Base-by-base conservation (phyloP, 2,888 invertebrate genomes). In the Aleiodes alternator region DNA sequence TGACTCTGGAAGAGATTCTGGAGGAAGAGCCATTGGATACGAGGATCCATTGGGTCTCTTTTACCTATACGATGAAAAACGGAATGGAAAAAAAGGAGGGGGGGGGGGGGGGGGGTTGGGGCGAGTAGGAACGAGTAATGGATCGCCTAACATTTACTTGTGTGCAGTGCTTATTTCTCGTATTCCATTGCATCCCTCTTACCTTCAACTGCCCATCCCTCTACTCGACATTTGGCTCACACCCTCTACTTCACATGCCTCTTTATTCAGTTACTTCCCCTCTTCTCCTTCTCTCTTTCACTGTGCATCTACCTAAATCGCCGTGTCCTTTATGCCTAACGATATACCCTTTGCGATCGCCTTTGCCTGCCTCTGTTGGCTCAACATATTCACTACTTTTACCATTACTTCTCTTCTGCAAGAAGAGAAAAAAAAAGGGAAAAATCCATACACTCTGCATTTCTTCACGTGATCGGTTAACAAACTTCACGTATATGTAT, bases 101-200 rank as follows among this genome's bases (percentile, higher is more conserved):
- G 23, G 57, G 66, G 55, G 43, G 68, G 48, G 64, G 29, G 23
- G 23, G 70, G 70, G n/a, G 57, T 56, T 53, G 43, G 68, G 48
- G 64, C 12, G 11, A 51, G 53, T 23, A 68, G 38, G 59, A 61
- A 59, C 79, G 78, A 79, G 83, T 84, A 84, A 85, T 84, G 84
- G 84, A 85, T 85, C 83, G 82, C 80, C 80, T 80, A 83, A 82
- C 80, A 82, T 82, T 80, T 77, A 75, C 80, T 80, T 43, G 78
- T 75, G 78, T 78, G 79, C 71, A 76, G 77, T 76, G 79, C 80
- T 82, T 80, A 79, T 81, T 80, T 59, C 73, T 59, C 34, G 69
- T 29, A 72, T 43, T 73, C 61, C 78, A 64, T 61, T 71, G 69
- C 74, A 75, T 59, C 78, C 74, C 75, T 69, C 78, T 79, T 80